Percentiles rank a stretch among this genome's conserved stretches.
These are phyloP conservation scores for Dolichomitus sp. DNA, from an alignment of 2,888 invertebrate species.

Conservation along the genomic window DNA sequence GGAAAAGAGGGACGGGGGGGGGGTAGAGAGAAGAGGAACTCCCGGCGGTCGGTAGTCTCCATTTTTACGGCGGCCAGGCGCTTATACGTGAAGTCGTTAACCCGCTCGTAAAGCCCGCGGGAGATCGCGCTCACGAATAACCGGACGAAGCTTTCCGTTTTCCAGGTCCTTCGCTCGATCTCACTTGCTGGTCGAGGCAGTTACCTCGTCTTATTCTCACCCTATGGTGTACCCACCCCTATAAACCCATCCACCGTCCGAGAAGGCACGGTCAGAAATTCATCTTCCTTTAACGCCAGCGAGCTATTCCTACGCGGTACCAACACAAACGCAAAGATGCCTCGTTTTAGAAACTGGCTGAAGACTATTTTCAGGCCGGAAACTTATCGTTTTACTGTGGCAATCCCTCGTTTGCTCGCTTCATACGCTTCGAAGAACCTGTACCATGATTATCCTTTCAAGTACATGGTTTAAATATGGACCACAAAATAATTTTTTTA, in stretches of 20 bases:
- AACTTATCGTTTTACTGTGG: constrained; percentile 8
- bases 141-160: constrained; percentile 52
- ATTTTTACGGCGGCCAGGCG: constrained; percentile 70
- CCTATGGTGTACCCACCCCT: constrained; percentile 8
- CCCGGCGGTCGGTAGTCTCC: constrained; percentile 45
- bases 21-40: constrained; percentile 2
- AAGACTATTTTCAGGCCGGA: background rate
- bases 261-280: constrained; percentile 49
- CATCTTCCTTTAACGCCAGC: constrained; percentile 34
- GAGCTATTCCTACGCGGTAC: constrained; percentile 12
- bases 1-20: background rate
- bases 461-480: background rate
- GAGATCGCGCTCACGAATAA: constrained; percentile 56
- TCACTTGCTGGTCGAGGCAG: constrained; percentile 14
- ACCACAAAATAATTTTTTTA: background rate
- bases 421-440: background rate
- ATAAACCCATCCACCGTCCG: constrained; percentile 3
- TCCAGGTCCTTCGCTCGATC: constrained; percentile 43
- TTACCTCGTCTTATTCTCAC: constrained; percentile 36
- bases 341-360: background rate
- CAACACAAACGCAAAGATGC: background rate
- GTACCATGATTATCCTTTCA: background rate
- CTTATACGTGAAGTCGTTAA: constrained; percentile 72
- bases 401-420: constrained; percentile 5
- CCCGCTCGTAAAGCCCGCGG: constrained; percentile 68